Base-by-base conservation (phyloP, 1,140 invertebrate species). In the Drosophila kepulauana region DNA sequence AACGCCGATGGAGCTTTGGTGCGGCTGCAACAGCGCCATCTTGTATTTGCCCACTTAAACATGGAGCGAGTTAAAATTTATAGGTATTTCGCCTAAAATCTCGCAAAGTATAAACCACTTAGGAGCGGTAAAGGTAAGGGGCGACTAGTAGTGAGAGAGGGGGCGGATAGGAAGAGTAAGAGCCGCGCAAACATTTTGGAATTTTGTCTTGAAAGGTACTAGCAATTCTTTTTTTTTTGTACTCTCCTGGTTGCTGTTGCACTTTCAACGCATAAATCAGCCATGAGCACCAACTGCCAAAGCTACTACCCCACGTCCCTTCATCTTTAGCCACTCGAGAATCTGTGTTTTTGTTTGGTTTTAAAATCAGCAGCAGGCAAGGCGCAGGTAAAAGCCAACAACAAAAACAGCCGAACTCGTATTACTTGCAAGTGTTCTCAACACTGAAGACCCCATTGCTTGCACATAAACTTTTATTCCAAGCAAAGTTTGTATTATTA, bases 51-150 rank as follows among this genome's bases (percentile, higher is more conserved):
- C 84, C 84, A 89, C 84, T 87, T 87, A 87, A 73, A 87, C 84
- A 89, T 72, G 63, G 80, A 87, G 80, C 66, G 84, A 88, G 84
- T 89, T 89, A 81, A 89, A 88, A 88, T 88, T 88, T 88, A 88
- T 88, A 85, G 84, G 85, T 88, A 85, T 88, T 88, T 88, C 85
- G 78, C 54, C 71, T 75, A 88, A 88, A 89, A 88, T 89, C 85
- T 89, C 71, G 81, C 85, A 67, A 79, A 70, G 81, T 85, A 84
- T 89, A 88, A 88, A 79, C 84, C 84, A 88, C 85, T 88, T 88
- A 88, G 70, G 11, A 46, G 73, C 57, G 41, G 48, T 38, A 20
- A n/a, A 16, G 13, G 33, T 10, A 38, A 38, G 54, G 41, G 52
- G 15, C 3, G 4, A 8, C 20, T 7, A 25, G 7, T 8, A 13